Evolutionary conservation across 1,140 invertebrate species (phyloP).

Genomic region (Heliconius himera): DNA sequence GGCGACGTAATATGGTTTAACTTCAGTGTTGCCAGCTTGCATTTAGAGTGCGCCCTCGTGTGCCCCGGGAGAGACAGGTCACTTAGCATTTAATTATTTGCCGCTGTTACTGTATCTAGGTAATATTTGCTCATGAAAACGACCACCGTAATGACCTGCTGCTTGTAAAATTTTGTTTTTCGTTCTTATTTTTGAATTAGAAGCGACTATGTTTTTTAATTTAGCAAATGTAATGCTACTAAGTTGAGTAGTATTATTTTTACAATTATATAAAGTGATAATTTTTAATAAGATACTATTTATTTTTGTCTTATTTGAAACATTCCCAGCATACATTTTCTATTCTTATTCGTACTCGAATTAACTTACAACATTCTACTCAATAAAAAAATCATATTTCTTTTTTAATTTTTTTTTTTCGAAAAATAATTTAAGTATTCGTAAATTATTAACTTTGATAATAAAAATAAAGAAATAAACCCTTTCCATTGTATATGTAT

Average conservation of each 20-base stretch:
- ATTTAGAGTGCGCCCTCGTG: slow-evolving; percentile 36
- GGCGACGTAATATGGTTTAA: slow-evolving; percentile 56
- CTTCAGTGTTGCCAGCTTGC: slow-evolving; percentile 39
- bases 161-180: not conserved
- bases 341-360: no score
- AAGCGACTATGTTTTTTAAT: not conserved
- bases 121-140: slow-evolving; percentile 24
- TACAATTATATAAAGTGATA: no score
- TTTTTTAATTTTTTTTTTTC: not conserved
- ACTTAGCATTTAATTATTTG: slow-evolving; percentile 32
- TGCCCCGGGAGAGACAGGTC: slow-evolving; percentile 27
- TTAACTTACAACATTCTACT: no score
- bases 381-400: no score
- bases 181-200: not conserved
- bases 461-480: not conserved
- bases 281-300: no score
- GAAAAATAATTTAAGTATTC: not conserved
- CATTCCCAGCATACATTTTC: no score
- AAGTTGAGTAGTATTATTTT: no score
- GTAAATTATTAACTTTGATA: not conserved
- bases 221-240: not conserved
- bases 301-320: no score
- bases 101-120: slow-evolving; percentile 13
- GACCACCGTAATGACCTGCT: not conserved
- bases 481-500: slow-evolving; percentile 10